Base-by-base conservation (phyloP, 2,797 vertebrate species). In the Myotis daubentonii region DNA sequence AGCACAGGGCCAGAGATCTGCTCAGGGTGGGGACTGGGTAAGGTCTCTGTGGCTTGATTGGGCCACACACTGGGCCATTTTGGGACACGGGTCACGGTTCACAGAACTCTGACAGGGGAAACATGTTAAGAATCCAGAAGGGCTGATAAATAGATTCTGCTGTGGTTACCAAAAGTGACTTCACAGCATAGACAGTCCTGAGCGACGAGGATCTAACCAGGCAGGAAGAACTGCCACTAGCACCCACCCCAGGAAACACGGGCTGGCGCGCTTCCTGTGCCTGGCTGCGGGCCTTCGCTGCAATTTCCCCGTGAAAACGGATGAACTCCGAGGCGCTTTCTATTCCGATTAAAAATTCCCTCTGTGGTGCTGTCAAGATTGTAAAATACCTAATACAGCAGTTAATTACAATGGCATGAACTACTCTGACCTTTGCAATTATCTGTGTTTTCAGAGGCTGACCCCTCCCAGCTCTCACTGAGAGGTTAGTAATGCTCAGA, bases 271-370 rank as follows among this genome's bases (percentile, higher is more conserved):
- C 88, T 28, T 93, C 97, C 96, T 93, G 94, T 70, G 68, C 91
- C 95, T 94, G 92, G 98, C 97, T 97, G 98, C 92, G 96, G 94
- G 93, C 84, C 80, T 97, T 98, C 95, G 87, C 97, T 97, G 87
- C 89, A 89, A 94, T 97, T 96, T 97, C 87, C 96, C 96, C 8
- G 1, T 86, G 94, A 96, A 98, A 98, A 98, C 94, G 94, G 97
- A 98, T 98, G 97, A 94, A 95, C 97, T 98, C 91, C 6, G n/a
- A 96, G 91, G 92, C 38, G 82, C 96, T 97, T 96, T 97, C 93
- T 92, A 75, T 97, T 96, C 95, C 96, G 96, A 98, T 98, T 97
- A 98, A 97, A 97, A 82, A 78, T 94, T 97, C 97, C 94, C 12
- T 97, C 96, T 92, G 94, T 94, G 17, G 20, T 94, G 78, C 96